A percentile compares a stretch with the other conserved stretches of the same genome.
Evolutionary conservation across 35 echinoderm and acorn worm species (phyloP).

Genomic region (Diadema setosum): DNA sequence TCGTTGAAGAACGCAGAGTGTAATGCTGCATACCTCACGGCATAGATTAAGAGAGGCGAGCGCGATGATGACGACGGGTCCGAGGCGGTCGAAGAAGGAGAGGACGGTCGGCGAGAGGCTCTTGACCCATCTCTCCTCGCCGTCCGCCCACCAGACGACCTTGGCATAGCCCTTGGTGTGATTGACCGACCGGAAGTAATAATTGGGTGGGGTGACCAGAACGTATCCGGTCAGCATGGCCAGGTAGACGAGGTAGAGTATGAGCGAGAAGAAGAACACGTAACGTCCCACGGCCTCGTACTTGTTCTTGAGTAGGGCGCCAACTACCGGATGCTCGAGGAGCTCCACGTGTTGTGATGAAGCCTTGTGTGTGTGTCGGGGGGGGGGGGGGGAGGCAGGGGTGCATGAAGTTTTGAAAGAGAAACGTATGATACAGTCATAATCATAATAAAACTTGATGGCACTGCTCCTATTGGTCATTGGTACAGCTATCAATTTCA

Average conservation of each 20-base stretch:
- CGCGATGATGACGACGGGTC: conserved; percentile 65
- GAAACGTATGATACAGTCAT: no score
- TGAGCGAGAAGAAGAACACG: conserved; percentile 80
- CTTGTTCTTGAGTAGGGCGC: conserved; percentile 80
- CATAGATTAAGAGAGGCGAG: conserved; percentile 70
- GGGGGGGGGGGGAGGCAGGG: no score
- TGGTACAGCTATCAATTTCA: no score
- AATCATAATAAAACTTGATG: no score
- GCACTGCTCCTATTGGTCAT: no score
- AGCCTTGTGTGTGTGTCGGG: no score
- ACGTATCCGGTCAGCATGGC: conserved; percentile 85
- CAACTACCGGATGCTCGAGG: conserved; percentile 82
- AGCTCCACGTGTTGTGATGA: conserved; percentile 51
- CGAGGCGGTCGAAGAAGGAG: conserved; percentile 62
- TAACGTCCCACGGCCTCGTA: conserved; percentile 75
- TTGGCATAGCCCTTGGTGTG: not conserved
- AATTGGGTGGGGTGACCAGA: conserved; percentile 72
- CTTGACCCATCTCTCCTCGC: conserved; percentile 42
- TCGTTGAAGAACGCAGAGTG: no score
- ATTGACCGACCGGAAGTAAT: conserved; percentile 20
- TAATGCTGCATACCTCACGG: conserved; percentile 60
- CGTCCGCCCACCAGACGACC: conserved; percentile 46
- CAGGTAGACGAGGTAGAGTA: conserved; percentile 72
- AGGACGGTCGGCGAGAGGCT: not conserved
- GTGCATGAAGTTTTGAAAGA: no score